phyloP scores from a whole-genome alignment of 2,797 vertebrate species.

The Sitta carolinensis region DNA sequence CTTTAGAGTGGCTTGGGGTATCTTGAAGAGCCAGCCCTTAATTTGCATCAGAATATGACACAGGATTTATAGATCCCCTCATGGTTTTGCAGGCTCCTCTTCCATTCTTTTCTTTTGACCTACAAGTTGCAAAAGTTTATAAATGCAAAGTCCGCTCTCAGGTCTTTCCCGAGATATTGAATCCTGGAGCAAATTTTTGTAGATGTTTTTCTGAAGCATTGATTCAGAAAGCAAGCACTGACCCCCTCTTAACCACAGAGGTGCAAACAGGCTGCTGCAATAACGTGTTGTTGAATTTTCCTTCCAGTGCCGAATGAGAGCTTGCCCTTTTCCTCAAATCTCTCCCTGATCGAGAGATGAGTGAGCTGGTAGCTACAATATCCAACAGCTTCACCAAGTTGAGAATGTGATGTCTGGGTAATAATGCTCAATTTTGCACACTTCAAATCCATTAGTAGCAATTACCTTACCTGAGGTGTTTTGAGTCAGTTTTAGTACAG shows the following conservation, averaged over 20 bases:
- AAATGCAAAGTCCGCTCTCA: neutral
- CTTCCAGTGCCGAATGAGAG: slow-evolving; percentile 54
- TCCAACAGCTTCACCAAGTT: slow-evolving; percentile 67
- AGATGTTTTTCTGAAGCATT: slow-evolving; percentile 31
- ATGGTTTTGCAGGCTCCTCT: neutral
- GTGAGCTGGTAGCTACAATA: slow-evolving; percentile 69
- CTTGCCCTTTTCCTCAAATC: slow-evolving; percentile 70
- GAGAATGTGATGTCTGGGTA: slow-evolving; percentile 77
- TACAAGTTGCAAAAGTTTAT: neutral
- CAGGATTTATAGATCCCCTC: neutral
- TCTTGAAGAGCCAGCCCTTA: neutral
- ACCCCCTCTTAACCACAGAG: slow-evolving; percentile 48
- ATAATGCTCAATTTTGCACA: slow-evolving; percentile 85
- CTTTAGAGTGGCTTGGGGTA: neutral
- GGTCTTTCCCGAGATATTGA: neutral
- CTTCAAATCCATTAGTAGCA: slow-evolving; percentile 88
- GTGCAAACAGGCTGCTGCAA: slow-evolving; percentile 40
- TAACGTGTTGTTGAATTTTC: slow-evolving; percentile 61
- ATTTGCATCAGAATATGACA: neutral
- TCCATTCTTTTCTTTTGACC: neutral
- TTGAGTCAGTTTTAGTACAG: slow-evolving; percentile 86
- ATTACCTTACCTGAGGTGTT: slow-evolving; percentile 87
- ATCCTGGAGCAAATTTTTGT: neutral
- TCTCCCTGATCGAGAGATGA: slow-evolving; percentile 63
- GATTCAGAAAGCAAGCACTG: slow-evolving; percentile 51